A percentile compares a stretch with the other conserved stretches of the same genome.
These are phyloP conservation scores for Anolis apletophallus DNA, from an alignment of 2,797 vertebrate genomes.

Conservation along the genomic window DNA sequence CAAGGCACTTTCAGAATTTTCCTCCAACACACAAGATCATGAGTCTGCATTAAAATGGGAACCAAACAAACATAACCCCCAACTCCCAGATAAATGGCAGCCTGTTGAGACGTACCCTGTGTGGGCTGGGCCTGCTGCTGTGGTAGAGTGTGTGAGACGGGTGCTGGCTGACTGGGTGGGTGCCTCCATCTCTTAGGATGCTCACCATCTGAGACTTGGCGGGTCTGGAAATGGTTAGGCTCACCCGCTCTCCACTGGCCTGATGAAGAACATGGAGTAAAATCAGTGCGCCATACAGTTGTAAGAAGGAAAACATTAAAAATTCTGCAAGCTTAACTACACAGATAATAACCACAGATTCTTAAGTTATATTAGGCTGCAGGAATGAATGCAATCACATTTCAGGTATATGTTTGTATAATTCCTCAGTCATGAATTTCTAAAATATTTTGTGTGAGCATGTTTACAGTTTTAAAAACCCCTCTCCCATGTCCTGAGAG, in stretches of 20 bases:
- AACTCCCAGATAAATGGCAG: no score
- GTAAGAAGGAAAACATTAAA: not conserved
- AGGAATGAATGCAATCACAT: not conserved
- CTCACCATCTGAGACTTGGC: slow-evolving; percentile 86
- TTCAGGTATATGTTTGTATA: not conserved
- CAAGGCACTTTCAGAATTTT: no score
- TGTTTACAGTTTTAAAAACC: not conserved
- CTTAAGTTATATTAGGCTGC: not conserved
- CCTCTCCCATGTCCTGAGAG: no score
- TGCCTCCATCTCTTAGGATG: slow-evolving; percentile 87
- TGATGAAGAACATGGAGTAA: slow-evolving; percentile 62
- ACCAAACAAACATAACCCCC: not conserved
- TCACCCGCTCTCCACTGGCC: slow-evolving; percentile 96
- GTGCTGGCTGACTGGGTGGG: slow-evolving; percentile 84
- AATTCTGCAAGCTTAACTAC: not conserved
- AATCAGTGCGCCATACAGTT: not conserved
- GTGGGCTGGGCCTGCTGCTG: slow-evolving; percentile 88
- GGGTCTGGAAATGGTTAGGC: slow-evolving; percentile 89
- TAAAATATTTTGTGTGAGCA: not conserved
- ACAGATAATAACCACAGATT: not conserved
- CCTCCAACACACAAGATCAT: no score
- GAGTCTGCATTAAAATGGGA: not conserved
- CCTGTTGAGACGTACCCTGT: slow-evolving; percentile 84
- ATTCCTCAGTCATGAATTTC: not conserved
- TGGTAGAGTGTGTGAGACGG: slow-evolving; percentile 82